A percentile compares a stretch with the other conserved stretches of the same genome.
Conservation (phyloP, 2,888 invertebrate species). For the Cantharis rustica region DNA sequence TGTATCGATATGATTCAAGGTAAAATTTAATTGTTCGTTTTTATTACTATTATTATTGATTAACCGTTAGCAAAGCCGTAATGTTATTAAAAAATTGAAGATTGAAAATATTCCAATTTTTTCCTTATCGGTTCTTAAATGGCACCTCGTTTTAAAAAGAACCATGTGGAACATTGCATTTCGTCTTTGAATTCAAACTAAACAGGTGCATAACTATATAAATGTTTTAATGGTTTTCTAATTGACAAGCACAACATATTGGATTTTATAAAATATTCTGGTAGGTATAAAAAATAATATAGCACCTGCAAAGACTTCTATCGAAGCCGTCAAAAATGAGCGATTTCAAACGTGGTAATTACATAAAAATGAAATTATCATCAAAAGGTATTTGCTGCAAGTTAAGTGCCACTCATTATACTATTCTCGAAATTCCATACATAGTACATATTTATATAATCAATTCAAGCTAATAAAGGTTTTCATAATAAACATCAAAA, state of each 20-base stretch:
- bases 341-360: neutral
- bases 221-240: neutral
- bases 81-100: neutral
- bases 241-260: neutral
- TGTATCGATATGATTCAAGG: neutral
- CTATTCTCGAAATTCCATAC: neutral
- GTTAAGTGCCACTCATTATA: neutral
- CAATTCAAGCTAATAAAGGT: neutral
- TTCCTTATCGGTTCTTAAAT: neutral
- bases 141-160: neutral
- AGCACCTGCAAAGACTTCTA: neutral
- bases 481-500: neutral
- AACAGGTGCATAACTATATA: neutral
- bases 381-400: neutral
- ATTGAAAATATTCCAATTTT: neutral
- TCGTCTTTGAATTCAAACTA: neutral
- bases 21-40: neutral
- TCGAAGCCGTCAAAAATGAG: neutral
- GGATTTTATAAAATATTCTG: neutral
- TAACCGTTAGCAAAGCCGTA: neutral
- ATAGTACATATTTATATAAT: neutral
- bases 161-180: neutral
- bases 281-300: neutral
- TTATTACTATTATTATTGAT: neutral
- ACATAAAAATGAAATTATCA: neutral